A percentile compares a stretch with the other conserved stretches of the same genome.
phyloP scores from a whole-genome alignment of 2,797 vertebrate species.

The Pyrocephalus nanus region DNA sequence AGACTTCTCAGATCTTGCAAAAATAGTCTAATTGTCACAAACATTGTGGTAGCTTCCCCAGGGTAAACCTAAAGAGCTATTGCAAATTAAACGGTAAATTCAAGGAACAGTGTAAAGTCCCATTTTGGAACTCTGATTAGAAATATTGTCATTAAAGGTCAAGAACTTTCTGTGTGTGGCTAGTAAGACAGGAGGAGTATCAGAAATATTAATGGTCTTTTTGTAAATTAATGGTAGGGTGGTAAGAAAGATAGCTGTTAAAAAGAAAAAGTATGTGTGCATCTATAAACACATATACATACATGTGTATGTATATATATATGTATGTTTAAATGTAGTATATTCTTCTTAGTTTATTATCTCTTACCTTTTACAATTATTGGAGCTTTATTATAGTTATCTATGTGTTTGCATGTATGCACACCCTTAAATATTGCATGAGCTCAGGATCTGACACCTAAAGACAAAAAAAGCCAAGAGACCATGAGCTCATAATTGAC shows the following conservation, averaged over 20 bases:
- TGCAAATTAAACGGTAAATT: background rate
- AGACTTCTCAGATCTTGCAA: background rate
- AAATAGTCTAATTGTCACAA: background rate
- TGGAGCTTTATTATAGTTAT: background rate
- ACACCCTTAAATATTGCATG: background rate
- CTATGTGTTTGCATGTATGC: rapidly evolving
- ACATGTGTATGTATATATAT: background rate
- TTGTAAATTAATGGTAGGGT: background rate
- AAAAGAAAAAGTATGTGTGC: background rate
- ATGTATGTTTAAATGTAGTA: background rate
- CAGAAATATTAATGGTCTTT: background rate
- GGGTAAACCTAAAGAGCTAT: background rate
- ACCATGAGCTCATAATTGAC: background rate
- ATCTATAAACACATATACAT: background rate
- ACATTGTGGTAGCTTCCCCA: background rate
- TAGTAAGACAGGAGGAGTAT: background rate
- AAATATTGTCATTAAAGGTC: background rate
- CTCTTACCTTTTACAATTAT: background rate
- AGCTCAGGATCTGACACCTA: background rate
- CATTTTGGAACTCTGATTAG: background rate
- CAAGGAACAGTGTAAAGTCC: background rate
- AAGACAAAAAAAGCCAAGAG: background rate
- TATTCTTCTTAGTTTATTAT: background rate
- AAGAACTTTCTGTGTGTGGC: background rate
- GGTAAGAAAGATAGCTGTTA: background rate